Evolutionary conservation across 2,888 invertebrate genomes (phyloP), one percentile per base, ranked within the genome.

Genomic region (Tortricodes alternella): DNA sequence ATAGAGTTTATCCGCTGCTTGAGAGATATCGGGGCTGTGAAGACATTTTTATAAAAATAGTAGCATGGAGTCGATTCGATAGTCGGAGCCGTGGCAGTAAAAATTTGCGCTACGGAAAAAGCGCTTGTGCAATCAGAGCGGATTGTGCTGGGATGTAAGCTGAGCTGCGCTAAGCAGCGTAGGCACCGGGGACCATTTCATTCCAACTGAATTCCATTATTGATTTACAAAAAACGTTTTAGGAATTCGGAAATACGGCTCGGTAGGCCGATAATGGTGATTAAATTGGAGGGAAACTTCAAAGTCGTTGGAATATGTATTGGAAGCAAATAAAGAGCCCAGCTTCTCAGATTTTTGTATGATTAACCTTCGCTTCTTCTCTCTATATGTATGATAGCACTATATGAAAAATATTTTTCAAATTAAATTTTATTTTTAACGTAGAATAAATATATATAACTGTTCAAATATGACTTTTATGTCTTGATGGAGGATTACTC

Each of bases 81-180:
- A 41, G 53, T 41, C 23, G 19, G 38, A 46, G 46, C 35, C 52
- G 37, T 7, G 41, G 52, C 52, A 41, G 46, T 48, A 41, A 83
- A 85, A 82, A 75, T 84, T 78, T 74, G 79, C 79, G 77, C 75
- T 75, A 72, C 67, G 68, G 74, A 68, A 74, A 80, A 78, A 83
- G 69, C 81, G 81, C 81, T 84, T 85, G 80, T 80, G 84, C 87
- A 88, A 88, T 87, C 87, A 86, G 79, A 70, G 66, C 62, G 81
- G 82, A 85, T 87, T 85, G 85, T 83, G 74, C 71, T 66, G 69
- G 65, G 72, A 77, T 79, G 78, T 77, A 74, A 79, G 78, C 80
- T 81, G 70, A 85, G 78, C 79, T 67, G 65, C 61, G 71, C 70
- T 76, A 76, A 80, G 79, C 59, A 64, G 67, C 68, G 72, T 70